A percentile compares a stretch with the other conserved stretches of the same genome.
These are phyloP conservation scores for Corticium candelabrum DNA, from an alignment of 37 sponge, comb jelly and placozoan species.

Conservation along the genomic window DNA sequence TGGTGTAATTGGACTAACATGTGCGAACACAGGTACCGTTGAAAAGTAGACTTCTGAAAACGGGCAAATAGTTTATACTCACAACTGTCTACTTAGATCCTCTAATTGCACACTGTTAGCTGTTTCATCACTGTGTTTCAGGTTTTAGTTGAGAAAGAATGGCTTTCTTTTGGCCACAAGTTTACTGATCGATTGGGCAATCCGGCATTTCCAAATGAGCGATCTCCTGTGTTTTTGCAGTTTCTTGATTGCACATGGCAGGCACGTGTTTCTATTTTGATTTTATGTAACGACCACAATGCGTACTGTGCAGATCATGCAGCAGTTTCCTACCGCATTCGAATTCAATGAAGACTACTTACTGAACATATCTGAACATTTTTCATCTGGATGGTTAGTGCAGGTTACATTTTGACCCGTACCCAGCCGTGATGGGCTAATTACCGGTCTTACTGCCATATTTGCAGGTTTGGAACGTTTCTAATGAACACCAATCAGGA, in stretches of 20 bases:
- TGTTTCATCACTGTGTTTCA: conserved; percentile 9
- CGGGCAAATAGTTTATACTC: too few species aligned
- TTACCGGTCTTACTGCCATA: too few species aligned
- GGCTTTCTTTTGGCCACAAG: conserved; percentile 98
- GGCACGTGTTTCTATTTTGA: conserved; percentile 31
- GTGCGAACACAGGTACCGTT: too few species aligned
- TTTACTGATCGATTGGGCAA: conserved; percentile 82
- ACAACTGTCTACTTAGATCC: too few species aligned
- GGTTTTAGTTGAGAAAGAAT: conserved; percentile 92
- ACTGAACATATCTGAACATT: conserved; percentile 68
- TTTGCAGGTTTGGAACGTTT: neutral
- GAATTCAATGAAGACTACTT: conserved; percentile 73
- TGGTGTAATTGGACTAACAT: too few species aligned
- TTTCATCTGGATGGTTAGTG: conserved; percentile 75
- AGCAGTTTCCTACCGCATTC: conserved; percentile 74
- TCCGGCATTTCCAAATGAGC: conserved; percentile 63
- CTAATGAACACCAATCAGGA: conserved; percentile 32
- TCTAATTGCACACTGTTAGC: neutral
- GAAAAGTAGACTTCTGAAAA: too few species aligned
- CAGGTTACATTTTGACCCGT: too few species aligned
- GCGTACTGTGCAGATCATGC: conserved; percentile 25
- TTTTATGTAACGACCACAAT: neutral
- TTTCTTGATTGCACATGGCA: conserved; percentile 94
- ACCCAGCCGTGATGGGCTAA: too few species aligned
- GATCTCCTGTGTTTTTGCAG: conserved; percentile 95